Evolutionary conservation across 2,113 vertebrate genomes (phyloP).

Genomic region (Erythrolamprus reginae): DNA sequence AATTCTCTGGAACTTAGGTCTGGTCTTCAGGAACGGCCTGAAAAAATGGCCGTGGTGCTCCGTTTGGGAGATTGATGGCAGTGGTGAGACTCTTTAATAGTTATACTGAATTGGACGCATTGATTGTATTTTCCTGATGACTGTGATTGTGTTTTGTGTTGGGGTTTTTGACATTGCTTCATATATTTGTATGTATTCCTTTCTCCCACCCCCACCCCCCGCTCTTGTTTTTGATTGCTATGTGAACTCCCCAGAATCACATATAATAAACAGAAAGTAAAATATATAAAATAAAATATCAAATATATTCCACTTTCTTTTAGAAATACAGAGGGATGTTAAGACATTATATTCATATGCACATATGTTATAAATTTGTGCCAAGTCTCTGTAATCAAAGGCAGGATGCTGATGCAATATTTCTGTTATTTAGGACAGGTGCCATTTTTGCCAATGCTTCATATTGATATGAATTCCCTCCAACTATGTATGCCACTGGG

Average conservation of each 20-base stretch:
- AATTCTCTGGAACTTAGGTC: neutral
- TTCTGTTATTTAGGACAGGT: slow-evolving; percentile 1
- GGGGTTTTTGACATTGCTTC: neutral
- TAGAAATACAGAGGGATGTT: neutral
- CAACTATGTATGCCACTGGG: neutral
- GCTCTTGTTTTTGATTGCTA: neutral
- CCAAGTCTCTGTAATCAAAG: neutral
- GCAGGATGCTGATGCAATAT: neutral
- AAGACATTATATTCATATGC: neutral
- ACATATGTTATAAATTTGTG: neutral
- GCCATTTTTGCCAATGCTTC: neutral
- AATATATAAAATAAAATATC: neutral
- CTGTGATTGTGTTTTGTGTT: neutral
- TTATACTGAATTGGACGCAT: neutral
- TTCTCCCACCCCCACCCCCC: too few species aligned
- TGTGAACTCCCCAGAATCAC: neutral
- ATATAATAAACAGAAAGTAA: neutral
- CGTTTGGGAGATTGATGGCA: neutral
- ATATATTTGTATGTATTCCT: neutral
- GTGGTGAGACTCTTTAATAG: neutral
- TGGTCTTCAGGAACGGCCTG: neutral
- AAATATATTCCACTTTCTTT: neutral
- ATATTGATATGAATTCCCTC: neutral
- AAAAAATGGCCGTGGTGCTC: neutral
- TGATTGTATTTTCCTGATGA: neutral